phyloP scores from a whole-genome alignment of 2,797 vertebrate genomes.

The Amblyopsis hoosieri region DNA sequence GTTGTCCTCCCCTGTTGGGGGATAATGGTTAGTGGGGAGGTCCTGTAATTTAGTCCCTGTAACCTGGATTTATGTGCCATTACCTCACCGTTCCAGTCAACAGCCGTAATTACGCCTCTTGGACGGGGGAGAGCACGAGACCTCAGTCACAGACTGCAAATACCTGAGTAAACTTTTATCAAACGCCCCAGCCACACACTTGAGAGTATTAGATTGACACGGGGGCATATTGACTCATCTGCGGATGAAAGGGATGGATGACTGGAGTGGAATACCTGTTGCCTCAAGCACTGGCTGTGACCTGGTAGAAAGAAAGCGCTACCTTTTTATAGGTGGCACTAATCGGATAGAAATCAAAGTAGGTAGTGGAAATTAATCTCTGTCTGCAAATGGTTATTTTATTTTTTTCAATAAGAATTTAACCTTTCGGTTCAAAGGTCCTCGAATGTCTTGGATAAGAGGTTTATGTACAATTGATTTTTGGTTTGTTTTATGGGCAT shows the following conservation, averaged over 20 bases:
- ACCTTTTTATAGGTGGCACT: slow-evolving; percentile 3
- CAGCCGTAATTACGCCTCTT: slow-evolving; percentile 72
- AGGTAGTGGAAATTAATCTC: slow-evolving; percentile 13
- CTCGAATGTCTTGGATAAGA: slow-evolving; percentile 39
- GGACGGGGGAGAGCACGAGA: slow-evolving; percentile 29
- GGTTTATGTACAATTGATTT: slow-evolving; percentile 72
- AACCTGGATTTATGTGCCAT: slow-evolving; percentile 79
- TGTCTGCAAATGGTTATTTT: slow-evolving; percentile 7
- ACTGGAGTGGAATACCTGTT: slow-evolving; percentile 25
- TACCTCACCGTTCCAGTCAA: slow-evolving; percentile 82
- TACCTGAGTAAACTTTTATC: slow-evolving; percentile 75
- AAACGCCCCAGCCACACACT: slow-evolving; percentile 53
- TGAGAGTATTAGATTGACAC: slow-evolving; percentile 51
- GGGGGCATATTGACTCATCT: slow-evolving; percentile 40
- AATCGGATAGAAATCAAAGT: slow-evolving; percentile 14
- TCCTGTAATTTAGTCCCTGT: slow-evolving; percentile 77
- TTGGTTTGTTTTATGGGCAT: slow-evolving; percentile 70
- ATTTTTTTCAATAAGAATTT: slow-evolving; percentile 23
- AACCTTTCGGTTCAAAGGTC: slow-evolving; percentile 30
- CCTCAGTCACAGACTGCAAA: slow-evolving; percentile 39
- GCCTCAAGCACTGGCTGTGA: slow-evolving; percentile 26
- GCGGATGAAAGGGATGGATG: slow-evolving; percentile 39
- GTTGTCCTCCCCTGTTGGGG: slow-evolving; percentile 47
- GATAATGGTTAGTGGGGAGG: slow-evolving; percentile 66
- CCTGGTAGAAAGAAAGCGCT: slow-evolving; percentile 12